phyloP scores from a whole-genome alignment of 2,113 vertebrate genomes.

The Sinocyclocheilus anophthalmus region DNA sequence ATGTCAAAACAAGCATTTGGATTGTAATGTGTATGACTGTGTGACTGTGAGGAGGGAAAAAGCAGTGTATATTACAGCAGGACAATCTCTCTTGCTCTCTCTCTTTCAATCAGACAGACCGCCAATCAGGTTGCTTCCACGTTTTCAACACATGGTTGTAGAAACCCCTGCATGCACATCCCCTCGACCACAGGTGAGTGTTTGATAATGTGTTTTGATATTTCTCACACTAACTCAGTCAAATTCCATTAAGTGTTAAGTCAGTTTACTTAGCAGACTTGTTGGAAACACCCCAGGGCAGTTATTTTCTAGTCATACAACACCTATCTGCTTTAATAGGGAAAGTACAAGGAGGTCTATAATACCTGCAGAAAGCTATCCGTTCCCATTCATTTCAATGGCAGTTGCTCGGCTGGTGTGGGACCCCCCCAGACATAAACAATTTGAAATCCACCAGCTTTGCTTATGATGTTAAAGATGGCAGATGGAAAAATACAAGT shows the following conservation, averaged over 20 bases:
- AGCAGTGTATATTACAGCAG: slow-evolving; percentile 22
- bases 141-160: slow-evolving; percentile 16
- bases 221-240: background rate
- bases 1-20: slow-evolving; percentile 68
- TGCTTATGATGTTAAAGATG: background rate
- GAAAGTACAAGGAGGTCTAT: background rate
- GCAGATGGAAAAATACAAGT: background rate
- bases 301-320: background rate
- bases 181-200: slow-evolving; percentile 16
- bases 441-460: background rate
- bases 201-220: background rate
- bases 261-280: background rate
- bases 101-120: slow-evolving; percentile 11
- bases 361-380: slow-evolving; percentile 6
- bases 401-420: background rate
- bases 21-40: slow-evolving; percentile 13
- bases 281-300: slow-evolving; percentile 13
- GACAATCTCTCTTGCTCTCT: slow-evolving; percentile 15
- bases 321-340: slow-evolving; percentile 11
- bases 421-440: background rate
- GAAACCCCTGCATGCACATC: slow-evolving; percentile 2
- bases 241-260: slow-evolving; percentile 8
- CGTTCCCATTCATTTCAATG: background rate
- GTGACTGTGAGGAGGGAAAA: slow-evolving; percentile 50
- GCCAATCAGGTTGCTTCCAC: background rate